Base-by-base conservation (phyloP, 2,797 vertebrate species). In the Echiichthys vipera region DNA sequence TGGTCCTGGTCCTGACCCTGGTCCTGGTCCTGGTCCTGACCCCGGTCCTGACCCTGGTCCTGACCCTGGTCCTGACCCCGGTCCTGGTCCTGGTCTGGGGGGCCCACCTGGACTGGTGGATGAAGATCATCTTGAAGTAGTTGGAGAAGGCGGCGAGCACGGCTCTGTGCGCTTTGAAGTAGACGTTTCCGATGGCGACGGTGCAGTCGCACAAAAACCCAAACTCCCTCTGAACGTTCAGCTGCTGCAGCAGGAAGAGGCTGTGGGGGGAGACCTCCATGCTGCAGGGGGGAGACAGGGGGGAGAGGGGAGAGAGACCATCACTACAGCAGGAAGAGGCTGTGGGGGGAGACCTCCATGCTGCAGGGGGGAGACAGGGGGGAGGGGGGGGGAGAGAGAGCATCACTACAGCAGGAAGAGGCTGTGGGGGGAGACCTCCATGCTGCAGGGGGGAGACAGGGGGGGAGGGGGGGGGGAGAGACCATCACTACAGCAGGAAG, bases 91-190 rank as follows among this genome's bases (percentile, higher is more conserved):
- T n/a, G n/a, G n/a, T n/a, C n/a, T n/a, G n/a, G n/a, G n/a, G n/a
- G n/a, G n/a, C n/a, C n/a, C n/a, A 98, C 98, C 97, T 99, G 64
- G 97, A 96, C 92, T 99, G 98, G 82, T 99, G 98, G 89, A 99
- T 99, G 94, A 99, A 99, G 94, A 99, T 99, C 98, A 99, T 99
- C 94, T 99, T 99, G 94, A 99, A 99, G 94, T 99, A 99, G 95
- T 98, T 99, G 80, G 97, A 98, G 92, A 99, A 99, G 66, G 98
- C 95, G 51, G 98, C 98, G 20, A 99, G 95, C 46, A 99, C 98
- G 1, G 98, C 97, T 49, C 97, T 95, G 88, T 99, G 98, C 55
- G 98, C 98, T 91, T 99, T 99, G 91, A 99, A 99, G 92, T 98
- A 99, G 65, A 99, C 98, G 78, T 99, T 98, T 63, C 98, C 98